These are phyloP conservation scores for Oreochromis spilurus DNA, from an alignment of 2,113 vertebrate species.

Conservation along the genomic window DNA sequence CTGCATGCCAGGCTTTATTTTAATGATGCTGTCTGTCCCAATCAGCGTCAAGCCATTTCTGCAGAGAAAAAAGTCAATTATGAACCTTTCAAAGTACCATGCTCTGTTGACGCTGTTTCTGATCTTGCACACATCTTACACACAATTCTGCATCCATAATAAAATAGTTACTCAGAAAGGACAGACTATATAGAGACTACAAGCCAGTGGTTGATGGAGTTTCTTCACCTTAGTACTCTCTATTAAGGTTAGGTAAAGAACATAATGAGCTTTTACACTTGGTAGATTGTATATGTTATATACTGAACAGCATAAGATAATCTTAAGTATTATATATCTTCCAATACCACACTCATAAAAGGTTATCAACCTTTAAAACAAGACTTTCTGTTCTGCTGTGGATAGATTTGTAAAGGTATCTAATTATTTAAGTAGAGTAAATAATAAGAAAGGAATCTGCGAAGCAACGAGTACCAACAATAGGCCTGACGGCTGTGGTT, in stretches of 20 bases:
- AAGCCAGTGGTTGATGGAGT: background rate
- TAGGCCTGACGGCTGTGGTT: background rate
- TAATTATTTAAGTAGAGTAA: background rate
- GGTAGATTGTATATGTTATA: background rate
- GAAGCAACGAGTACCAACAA: background rate
- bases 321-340: background rate
- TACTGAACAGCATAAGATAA: background rate
- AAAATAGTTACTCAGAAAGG: background rate
- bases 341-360: background rate
- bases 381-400: background rate
- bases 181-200: background rate
- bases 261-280: background rate
- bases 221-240: background rate
- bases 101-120: conserved; percentile 24
- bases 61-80: conserved; percentile 47
- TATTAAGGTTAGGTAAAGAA: background rate
- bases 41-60: conserved; percentile 62
- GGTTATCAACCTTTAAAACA: background rate
- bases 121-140: background rate
- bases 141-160: conserved; percentile 2
- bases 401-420: background rate
- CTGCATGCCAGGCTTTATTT: conserved; percentile 56
- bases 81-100: conserved; percentile 43
- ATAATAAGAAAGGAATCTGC: background rate
- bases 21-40: conserved; percentile 66